Conservation (phyloP, 2,888 invertebrate genomes). For the Drosophila anceps region DNA sequence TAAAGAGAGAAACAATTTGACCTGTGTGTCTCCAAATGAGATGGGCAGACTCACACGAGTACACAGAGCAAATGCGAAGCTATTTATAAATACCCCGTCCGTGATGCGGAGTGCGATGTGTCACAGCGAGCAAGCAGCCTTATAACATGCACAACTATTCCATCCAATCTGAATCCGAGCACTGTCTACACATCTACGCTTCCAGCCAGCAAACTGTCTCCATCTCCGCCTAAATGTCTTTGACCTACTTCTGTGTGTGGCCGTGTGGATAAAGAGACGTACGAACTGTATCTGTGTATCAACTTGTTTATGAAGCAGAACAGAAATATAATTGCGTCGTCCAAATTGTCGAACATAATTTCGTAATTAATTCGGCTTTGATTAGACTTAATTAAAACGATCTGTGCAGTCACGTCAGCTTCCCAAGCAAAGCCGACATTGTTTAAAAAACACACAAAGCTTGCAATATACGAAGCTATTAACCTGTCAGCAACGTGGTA, state of each 20-base stretch:
- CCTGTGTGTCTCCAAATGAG: slow-evolving; percentile 40
- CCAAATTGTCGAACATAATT: slow-evolving; percentile 49
- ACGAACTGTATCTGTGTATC: slow-evolving; percentile 28
- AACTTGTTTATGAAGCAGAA: slow-evolving; percentile 59
- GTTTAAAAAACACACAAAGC: slow-evolving; percentile 17
- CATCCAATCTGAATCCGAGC: slow-evolving; percentile 5
- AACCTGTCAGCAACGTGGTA: too few relatives aligned
- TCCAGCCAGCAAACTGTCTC: slow-evolving; percentile 30
- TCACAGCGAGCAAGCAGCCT: slow-evolving; percentile 49
- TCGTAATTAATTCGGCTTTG: slow-evolving; percentile 74
- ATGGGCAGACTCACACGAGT: slow-evolving; percentile 14
- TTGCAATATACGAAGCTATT: background rate
- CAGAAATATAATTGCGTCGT: slow-evolving; percentile 67
- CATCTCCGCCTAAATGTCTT: slow-evolving; percentile 36
- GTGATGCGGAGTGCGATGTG: slow-evolving; percentile 63
- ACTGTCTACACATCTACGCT: background rate
- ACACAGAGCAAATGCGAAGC: slow-evolving; percentile 30
- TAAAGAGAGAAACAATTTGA: slow-evolving; percentile 45
- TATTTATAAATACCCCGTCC: slow-evolving; percentile 64
- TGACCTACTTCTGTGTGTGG: slow-evolving; percentile 63
- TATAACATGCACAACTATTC: slow-evolving; percentile 30
- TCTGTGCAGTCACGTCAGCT: slow-evolving; percentile 17
- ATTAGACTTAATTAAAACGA: slow-evolving; percentile 74
- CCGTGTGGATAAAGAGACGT: slow-evolving; percentile 38
- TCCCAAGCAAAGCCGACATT: slow-evolving; percentile 1